A percentile compares a stretch with the other conserved stretches of the same genome.
Evolutionary conservation across 37 sponge, comb jelly and placozoan species (phyloP).

Genomic region (Agelas oroides): DNA sequence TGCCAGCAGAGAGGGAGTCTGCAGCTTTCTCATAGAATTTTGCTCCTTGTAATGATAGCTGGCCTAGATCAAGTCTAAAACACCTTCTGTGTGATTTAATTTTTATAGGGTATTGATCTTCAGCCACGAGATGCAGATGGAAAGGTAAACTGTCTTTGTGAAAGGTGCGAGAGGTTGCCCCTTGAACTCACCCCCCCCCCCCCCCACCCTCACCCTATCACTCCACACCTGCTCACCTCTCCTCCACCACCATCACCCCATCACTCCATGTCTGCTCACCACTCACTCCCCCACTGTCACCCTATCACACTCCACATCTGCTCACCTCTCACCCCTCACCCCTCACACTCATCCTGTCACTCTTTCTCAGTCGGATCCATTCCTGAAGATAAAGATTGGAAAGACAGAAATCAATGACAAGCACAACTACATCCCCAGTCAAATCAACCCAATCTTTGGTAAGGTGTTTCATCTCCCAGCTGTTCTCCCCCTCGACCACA

Average conservation of each 20-base stretch:
- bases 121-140: constrained; percentile 96
- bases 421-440: constrained; percentile 92
- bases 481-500: constrained; percentile 83
- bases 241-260: too few species aligned
- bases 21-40: neutral
- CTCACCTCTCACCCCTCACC: neutral
- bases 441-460: constrained; percentile 96
- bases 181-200: too few species aligned
- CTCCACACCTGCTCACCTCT: too few species aligned
- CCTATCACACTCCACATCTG: neutral
- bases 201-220: too few species aligned
- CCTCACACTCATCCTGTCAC: neutral
- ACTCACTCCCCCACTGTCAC: too few species aligned
- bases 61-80: too few species aligned
- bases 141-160: constrained; percentile 5
- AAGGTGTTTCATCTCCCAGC: constrained; percentile 94
- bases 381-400: constrained; percentile 90
- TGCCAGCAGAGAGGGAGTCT: neutral
- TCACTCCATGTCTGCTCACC: too few species aligned
- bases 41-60: too few species aligned
- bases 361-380: constrained; percentile 91
- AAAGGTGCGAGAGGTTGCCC: too few species aligned
- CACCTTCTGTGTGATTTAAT: too few species aligned
- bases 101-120: constrained; percentile 78
- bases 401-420: constrained; percentile 83